phyloP scores from a whole-genome alignment of 2,888 invertebrate genomes.

The Tipula helvola region DNA sequence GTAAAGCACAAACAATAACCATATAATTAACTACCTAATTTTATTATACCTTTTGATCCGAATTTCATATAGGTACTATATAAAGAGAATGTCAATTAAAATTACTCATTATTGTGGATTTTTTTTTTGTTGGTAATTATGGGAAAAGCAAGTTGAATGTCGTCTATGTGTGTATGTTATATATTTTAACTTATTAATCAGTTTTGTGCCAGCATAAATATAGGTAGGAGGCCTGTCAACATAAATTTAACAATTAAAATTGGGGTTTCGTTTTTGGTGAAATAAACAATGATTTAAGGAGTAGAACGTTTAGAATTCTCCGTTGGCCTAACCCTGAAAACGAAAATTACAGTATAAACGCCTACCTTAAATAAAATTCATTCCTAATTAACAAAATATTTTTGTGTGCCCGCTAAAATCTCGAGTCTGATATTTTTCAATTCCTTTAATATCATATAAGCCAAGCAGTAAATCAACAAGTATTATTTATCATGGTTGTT shows the following conservation, averaged over 20 bases:
- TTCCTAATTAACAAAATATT: neutral
- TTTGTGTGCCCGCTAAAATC: neutral
- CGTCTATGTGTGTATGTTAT: neutral
- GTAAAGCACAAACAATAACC: neutral
- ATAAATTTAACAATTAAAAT: too few species aligned
- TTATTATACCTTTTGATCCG: neutral
- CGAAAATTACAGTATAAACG: too few species aligned
- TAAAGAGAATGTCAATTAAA: neutral
- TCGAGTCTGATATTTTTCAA: neutral
- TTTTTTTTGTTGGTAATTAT: neutral
- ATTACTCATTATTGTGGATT: neutral
- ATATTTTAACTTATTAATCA: too few species aligned
- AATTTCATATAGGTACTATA: neutral
- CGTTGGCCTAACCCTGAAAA: too few species aligned
- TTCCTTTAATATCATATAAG: neutral
- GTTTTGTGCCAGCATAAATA: neutral
- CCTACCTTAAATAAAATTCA: too few species aligned
- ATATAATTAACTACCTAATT: neutral
- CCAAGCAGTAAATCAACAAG: neutral
- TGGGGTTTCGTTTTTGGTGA: too few species aligned
- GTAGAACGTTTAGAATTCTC: too few species aligned
- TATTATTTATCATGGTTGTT: neutral
- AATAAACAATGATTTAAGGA: too few species aligned
- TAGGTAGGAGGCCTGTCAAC: neutral
- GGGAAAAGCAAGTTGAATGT: neutral